Conservation (phyloP, 2,888 invertebrate genomes). For the Agrotis clavis region DNA sequence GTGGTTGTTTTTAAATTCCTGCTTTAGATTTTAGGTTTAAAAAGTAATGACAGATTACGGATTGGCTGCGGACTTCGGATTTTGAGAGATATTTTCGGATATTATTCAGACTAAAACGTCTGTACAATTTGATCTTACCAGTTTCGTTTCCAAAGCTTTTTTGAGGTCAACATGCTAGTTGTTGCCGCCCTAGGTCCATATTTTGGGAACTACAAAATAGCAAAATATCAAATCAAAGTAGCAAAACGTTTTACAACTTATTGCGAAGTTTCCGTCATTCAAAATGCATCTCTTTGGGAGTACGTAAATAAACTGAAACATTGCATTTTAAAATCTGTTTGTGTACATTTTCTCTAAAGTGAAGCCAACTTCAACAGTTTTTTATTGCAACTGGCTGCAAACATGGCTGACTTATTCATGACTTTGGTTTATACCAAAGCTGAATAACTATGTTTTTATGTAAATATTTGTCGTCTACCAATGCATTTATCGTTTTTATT, state of each 20-base stretch:
- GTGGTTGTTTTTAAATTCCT: too few relatives aligned
- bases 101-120: too few relatives aligned
- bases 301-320: constrained; percentile 4
- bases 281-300: not conserved
- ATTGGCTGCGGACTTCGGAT: too few relatives aligned
- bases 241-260: not conserved
- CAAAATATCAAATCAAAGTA: not conserved
- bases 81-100: too few relatives aligned
- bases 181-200: too few relatives aligned
- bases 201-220: too few relatives aligned
- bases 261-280: not conserved
- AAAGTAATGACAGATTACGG: too few relatives aligned
- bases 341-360: constrained; percentile 8
- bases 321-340: constrained; percentile 10
- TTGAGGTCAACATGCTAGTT: too few relatives aligned
- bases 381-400: constrained; percentile 21
- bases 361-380: constrained; percentile 7
- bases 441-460: constrained; percentile 8
- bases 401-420: constrained; percentile 18
- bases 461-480: constrained; percentile 12
- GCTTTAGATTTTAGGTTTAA: too few relatives aligned
- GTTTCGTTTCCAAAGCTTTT: too few relatives aligned
- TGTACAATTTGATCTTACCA: too few relatives aligned
- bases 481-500: too few relatives aligned
- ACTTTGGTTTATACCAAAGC: constrained; percentile 12